These are phyloP conservation scores for Metacarcinus magister DNA, from an alignment of 2,888 invertebrate genomes.

Conservation along the genomic window DNA sequence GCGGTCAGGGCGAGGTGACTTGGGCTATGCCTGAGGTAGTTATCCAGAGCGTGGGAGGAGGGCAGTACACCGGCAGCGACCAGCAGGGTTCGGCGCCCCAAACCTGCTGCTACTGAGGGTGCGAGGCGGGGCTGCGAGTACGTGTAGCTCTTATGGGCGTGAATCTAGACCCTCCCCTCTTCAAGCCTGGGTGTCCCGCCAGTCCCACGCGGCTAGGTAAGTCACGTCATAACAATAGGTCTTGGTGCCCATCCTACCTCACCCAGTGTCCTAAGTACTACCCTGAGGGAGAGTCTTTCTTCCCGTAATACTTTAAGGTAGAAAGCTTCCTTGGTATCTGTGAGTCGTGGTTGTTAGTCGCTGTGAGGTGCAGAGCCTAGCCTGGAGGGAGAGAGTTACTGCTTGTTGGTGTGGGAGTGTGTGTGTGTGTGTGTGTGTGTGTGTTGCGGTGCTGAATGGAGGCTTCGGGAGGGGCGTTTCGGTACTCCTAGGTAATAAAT, in stretches of 20 bases:
- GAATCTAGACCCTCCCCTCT: conserved; percentile 50
- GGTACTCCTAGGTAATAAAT: background rate
- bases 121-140: background rate
- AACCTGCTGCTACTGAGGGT: conserved; percentile 48
- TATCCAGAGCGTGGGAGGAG: conserved; percentile 67
- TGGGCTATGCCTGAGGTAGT: conserved; percentile 71
- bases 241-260: background rate
- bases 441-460: background rate
- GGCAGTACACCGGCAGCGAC: conserved; percentile 55
- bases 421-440: background rate
- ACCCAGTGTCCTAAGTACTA: background rate
- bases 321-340: background rate
- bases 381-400: background rate
- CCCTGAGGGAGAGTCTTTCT: background rate
- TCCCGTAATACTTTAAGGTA: background rate
- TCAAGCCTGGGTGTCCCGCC: conserved; percentile 61
- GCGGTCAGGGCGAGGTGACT: conserved; percentile 56
- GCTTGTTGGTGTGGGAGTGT: background rate
- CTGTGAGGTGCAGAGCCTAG: background rate
- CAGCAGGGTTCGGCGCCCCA: conserved; percentile 21
- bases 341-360: background rate
- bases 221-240: conserved; percentile 39
- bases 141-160: background rate
- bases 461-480: background rate
- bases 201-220: conserved; percentile 54